A percentile compares a stretch with the other conserved stretches of the same genome.
These are phyloP conservation scores for Calephelis nemesis DNA, from an alignment of 1,140 invertebrate genomes.

Conservation along the genomic window DNA sequence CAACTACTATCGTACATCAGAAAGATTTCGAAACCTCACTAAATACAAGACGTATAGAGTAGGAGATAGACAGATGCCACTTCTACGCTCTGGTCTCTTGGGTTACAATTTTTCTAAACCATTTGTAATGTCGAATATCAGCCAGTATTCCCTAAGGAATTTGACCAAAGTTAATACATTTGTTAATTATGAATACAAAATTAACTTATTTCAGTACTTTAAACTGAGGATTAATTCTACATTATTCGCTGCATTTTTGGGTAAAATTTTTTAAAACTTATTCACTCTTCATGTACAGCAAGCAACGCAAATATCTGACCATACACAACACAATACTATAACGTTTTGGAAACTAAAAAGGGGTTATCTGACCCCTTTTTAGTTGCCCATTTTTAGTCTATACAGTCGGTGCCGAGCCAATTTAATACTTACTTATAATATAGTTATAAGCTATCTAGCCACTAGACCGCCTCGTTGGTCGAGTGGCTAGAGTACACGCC, in stretches of 20 bases:
- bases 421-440: no score
- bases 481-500: no score
- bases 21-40: conserved; percentile 51
- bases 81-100: conserved; percentile 45
- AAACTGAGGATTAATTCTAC: conserved; percentile 64
- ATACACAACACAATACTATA: no score
- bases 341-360: no score
- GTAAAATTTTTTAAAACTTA: conserved; percentile 35
- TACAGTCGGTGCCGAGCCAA: no score
- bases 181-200: conserved; percentile 22
- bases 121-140: conserved; percentile 51
- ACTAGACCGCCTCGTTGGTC: no score
- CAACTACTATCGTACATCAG: conserved; percentile 48
- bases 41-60: conserved; percentile 44
- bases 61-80: conserved; percentile 31
- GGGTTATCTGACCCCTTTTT: no score
- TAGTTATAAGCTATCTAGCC: no score
- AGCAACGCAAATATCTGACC: no score
- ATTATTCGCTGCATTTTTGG: conserved; percentile 56
- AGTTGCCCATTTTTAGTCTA: no score
- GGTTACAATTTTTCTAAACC: conserved; percentile 48
- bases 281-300: no score
- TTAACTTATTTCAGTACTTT: conserved; percentile 59
- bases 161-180: conserved; percentile 29
- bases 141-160: conserved; percentile 39